These are phyloP conservation scores for Ips nitidus DNA, from an alignment of 1,140 invertebrate genomes.

Conservation along the genomic window DNA sequence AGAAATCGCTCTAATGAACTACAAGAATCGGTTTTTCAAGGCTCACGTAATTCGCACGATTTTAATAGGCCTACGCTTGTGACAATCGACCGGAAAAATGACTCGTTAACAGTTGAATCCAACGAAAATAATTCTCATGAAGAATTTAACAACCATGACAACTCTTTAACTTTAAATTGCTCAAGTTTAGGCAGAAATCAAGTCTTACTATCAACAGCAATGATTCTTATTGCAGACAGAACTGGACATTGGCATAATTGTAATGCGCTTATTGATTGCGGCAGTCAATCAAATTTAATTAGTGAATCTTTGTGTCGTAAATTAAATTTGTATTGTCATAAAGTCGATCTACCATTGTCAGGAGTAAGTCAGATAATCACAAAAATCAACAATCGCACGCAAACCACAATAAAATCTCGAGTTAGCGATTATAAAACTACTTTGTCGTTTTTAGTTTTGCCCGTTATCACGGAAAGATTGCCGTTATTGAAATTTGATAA, in stretches of 20 bases:
- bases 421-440: constrained; percentile 6
- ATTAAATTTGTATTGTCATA: constrained; percentile 21
- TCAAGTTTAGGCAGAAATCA: no score
- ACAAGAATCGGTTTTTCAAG: not conserved
- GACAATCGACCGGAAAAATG: not conserved
- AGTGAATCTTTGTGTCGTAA: constrained; percentile 3
- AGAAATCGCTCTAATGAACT: no score
- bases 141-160: not conserved
- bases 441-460: constrained; percentile 15
- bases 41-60: not conserved
- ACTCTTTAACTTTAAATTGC: constrained; percentile 8
- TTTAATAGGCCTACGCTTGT: not conserved
- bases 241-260: no score
- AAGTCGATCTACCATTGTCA: constrained; percentile 14
- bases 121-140: not conserved
- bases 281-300: no score
- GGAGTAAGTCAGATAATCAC: constrained; percentile 13
- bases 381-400: constrained; percentile 1
- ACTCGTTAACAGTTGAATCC: not conserved
- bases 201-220: no score
- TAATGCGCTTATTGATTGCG: no score
- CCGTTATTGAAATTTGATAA: constrained; percentile 37
- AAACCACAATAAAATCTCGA: not conserved
- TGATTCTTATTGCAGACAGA: no score
- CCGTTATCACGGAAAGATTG: constrained; percentile 19